Conservation (phyloP, 2,888 invertebrate species). For the Cenopis cana region DNA sequence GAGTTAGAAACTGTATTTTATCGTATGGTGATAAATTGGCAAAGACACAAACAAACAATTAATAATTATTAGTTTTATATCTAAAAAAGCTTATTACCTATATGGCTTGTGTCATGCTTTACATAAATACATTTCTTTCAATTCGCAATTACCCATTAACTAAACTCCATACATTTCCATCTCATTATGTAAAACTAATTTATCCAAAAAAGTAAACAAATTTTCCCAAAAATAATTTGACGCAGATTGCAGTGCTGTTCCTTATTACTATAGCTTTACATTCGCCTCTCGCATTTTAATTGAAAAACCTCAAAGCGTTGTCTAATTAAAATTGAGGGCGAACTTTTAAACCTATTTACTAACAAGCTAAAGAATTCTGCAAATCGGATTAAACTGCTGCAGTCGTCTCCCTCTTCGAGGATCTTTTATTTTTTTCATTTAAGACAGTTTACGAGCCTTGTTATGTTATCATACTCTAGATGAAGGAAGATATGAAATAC, state of each 20-base stretch:
- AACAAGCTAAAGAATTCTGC: slow-evolving; percentile 11
- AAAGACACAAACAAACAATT: too few relatives aligned
- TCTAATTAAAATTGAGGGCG: slow-evolving; percentile 8
- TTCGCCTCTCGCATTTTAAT: slow-evolving; percentile 7
- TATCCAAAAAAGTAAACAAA: too few relatives aligned
- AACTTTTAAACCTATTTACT: slow-evolving; percentile 28
- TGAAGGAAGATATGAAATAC: not conserved
- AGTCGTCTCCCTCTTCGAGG: slow-evolving; percentile 3
- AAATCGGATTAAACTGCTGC: slow-evolving; percentile 32
- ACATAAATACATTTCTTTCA: too few relatives aligned
- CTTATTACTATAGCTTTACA: not conserved
- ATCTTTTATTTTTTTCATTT: not conserved
- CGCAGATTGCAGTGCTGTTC: not conserved
- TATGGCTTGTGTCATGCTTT: too few relatives aligned
- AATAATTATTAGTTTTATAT: too few relatives aligned
- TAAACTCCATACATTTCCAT: too few relatives aligned
- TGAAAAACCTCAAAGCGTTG: slow-evolving; percentile 16
- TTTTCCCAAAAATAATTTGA: not conserved
- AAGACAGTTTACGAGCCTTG: not conserved
- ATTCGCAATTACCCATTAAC: too few relatives aligned
- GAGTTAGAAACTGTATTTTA: too few relatives aligned
- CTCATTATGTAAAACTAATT: too few relatives aligned
- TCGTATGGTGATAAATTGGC: too few relatives aligned
- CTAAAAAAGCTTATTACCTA: too few relatives aligned
- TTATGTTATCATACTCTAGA: not conserved